Conservation (phyloP, 2,888 invertebrate species). For the Liodrosophila aerea region DNA sequence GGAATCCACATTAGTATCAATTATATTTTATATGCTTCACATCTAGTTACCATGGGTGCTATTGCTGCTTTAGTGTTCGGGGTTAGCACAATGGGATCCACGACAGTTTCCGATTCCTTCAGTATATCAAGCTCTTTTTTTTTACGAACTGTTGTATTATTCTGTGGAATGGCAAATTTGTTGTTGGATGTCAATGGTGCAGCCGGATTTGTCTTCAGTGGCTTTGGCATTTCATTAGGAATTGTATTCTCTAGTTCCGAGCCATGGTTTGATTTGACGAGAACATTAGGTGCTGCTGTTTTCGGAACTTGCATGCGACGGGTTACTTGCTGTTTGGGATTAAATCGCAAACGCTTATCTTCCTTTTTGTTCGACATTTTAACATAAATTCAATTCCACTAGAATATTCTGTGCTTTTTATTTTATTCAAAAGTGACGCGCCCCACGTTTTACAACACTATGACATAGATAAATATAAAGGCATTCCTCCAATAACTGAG, state of each 20-base stretch:
- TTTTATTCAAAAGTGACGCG: constrained; percentile 8
- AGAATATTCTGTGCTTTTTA: not conserved
- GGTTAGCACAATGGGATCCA: constrained; percentile 38
- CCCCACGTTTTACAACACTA: constrained; percentile 27
- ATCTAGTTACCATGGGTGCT: constrained; percentile 67
- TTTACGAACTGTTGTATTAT: constrained; percentile 61
- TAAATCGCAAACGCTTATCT: constrained; percentile 7
- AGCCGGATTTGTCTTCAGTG: not conserved
- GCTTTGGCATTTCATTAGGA: too few relatives aligned
- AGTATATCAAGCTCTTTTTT: constrained; percentile 51
- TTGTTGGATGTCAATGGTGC: not conserved
- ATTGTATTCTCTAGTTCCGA: constrained; percentile 2
- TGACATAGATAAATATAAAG: too few relatives aligned
- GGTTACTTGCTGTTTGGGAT: constrained; percentile 6
- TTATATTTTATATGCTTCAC: not conserved
- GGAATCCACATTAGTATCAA: not conserved
- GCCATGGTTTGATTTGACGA: constrained; percentile 28
- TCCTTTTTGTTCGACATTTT: constrained; percentile 49
- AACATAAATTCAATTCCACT: not conserved
- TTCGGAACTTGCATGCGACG: not conserved
- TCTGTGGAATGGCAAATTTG: constrained; percentile 52
- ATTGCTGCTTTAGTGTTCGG: constrained; percentile 63
- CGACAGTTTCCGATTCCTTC: constrained; percentile 26
- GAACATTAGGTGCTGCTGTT: constrained; percentile 11
- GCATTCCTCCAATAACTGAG: too few relatives aligned